Conservation (phyloP, 2,113 vertebrate species). For the Melanocharis versteri region DNA sequence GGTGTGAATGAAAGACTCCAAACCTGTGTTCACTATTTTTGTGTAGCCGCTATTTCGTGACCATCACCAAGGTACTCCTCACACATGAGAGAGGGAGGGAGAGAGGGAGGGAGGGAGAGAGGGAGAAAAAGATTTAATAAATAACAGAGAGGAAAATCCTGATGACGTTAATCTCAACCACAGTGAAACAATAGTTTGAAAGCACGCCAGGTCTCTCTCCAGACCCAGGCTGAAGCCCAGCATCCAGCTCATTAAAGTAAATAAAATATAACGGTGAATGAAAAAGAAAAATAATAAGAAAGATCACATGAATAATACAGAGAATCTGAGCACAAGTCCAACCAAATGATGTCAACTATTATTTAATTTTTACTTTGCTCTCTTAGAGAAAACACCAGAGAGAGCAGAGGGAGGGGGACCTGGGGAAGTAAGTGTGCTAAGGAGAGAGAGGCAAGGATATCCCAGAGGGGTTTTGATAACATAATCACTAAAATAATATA, state of each 20-base stretch:
- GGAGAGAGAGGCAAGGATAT: slow-evolving; percentile 8
- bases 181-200: slow-evolving; percentile 43
- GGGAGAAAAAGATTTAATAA: slow-evolving; percentile 23
- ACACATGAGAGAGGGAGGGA: not conserved
- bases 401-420: not conserved
- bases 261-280: slow-evolving; percentile 43
- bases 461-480: slow-evolving; percentile 46
- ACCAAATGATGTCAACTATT: slow-evolving; percentile 54
- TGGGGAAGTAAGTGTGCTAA: not conserved
- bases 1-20: not conserved
- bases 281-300: slow-evolving; percentile 37
- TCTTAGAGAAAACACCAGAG: slow-evolving; percentile 29
- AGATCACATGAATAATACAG: slow-evolving; percentile 36
- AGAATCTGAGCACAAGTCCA: slow-evolving; percentile 39
- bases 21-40: not conserved
- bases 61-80: slow-evolving; percentile 5
- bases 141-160: slow-evolving; percentile 34
- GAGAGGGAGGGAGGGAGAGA: not conserved
- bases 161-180: slow-evolving; percentile 27
- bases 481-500: slow-evolving; percentile 57
- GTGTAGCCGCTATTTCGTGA: not conserved
- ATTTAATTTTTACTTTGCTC: slow-evolving; percentile 46
- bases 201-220: not conserved
- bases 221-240: not conserved
- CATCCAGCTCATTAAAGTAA: slow-evolving; percentile 33